Conservation (phyloP, 1,140 invertebrate species). For the Cylas formicarius region DNA sequence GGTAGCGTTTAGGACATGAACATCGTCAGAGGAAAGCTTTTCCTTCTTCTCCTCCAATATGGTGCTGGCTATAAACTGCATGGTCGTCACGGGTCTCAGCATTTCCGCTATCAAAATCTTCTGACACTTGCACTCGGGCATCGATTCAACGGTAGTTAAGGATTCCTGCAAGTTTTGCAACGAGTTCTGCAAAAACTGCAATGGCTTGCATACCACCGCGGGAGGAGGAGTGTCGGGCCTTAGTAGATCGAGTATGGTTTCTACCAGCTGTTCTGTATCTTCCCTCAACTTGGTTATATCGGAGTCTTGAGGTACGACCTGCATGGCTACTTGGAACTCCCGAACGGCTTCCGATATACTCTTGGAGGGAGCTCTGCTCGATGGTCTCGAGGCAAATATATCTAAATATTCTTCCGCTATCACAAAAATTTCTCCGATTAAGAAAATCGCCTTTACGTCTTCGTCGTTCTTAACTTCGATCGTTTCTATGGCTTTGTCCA, state of each 20-base stretch:
- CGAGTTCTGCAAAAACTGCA: conserved; percentile 37
- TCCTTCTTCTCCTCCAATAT: conserved; percentile 34
- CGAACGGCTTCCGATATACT: conserved; percentile 15
- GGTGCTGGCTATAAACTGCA: conserved; percentile 35
- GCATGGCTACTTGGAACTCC: conserved; percentile 18
- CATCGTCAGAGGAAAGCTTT: conserved; percentile 31
- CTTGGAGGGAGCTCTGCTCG: conserved; percentile 10
- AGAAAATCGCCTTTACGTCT: conserved; percentile 16
- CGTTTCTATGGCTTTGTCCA: conserved; percentile 15
- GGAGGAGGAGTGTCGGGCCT: conserved; percentile 16
- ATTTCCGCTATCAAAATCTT: conserved; percentile 31
- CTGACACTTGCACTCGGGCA: conserved; percentile 23
- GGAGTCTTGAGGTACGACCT: conserved; percentile 16
- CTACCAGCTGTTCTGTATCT: conserved; percentile 11
- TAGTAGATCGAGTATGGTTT: conserved; percentile 13
- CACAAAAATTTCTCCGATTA: conserved; percentile 14
- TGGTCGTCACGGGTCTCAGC: conserved; percentile 32
- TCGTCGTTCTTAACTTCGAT: conserved; percentile 21
- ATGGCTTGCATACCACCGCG: conserved; percentile 12
- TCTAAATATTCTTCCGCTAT: conserved; percentile 17
- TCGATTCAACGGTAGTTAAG: conserved; percentile 20
- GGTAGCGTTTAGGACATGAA: conserved; percentile 27
- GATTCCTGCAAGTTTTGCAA: conserved; percentile 34
- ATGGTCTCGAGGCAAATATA: conserved; percentile 10
- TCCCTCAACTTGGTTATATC: conserved; percentile 11